phyloP scores from a whole-genome alignment of 1,140 invertebrate genomes.

The Phymorhynchus buccinoides region DNA sequence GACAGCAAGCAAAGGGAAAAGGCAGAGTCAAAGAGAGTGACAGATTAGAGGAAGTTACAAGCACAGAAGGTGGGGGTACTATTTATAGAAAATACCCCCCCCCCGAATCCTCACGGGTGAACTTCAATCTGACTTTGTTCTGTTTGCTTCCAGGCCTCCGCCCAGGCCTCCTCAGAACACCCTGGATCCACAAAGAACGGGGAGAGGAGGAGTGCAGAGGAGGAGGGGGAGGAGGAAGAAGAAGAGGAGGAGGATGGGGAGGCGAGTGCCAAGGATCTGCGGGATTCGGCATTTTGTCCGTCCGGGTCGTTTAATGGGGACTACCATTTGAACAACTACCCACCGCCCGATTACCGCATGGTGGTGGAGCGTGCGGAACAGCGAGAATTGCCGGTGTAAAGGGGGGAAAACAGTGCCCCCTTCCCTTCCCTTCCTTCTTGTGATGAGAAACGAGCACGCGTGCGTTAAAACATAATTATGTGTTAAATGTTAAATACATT shows the following conservation, averaged over 20 bases:
- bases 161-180: not conserved
- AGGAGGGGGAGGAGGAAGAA: constrained; percentile 23
- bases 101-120: too few species aligned
- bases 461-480: too few species aligned
- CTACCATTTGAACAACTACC: constrained; percentile 48
- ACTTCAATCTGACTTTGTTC: too few species aligned
- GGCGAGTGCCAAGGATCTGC: constrained; percentile 6
- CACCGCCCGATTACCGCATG: constrained; percentile 51
- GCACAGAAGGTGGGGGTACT: too few species aligned
- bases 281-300: constrained; percentile 34
- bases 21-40: too few species aligned
- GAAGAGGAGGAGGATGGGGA: constrained; percentile 19
- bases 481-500: too few species aligned
- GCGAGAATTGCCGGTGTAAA: constrained; percentile 18
- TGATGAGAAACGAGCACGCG: not conserved
- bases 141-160: constrained; percentile 32
- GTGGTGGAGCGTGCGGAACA: constrained; percentile 49
- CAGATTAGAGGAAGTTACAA: too few species aligned
- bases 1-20: too few species aligned
- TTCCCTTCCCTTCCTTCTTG: not conserved
- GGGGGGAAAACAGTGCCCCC: too few species aligned
- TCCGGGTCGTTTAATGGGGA: constrained; percentile 37
- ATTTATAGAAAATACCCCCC: too few species aligned
- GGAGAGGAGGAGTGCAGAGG: not conserved
- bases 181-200: not conserved